Evolutionary conservation across 2,113 vertebrate genomes (phyloP), one percentile per base, ranked within the genome.

Genomic region (Galbula dea): DNA sequence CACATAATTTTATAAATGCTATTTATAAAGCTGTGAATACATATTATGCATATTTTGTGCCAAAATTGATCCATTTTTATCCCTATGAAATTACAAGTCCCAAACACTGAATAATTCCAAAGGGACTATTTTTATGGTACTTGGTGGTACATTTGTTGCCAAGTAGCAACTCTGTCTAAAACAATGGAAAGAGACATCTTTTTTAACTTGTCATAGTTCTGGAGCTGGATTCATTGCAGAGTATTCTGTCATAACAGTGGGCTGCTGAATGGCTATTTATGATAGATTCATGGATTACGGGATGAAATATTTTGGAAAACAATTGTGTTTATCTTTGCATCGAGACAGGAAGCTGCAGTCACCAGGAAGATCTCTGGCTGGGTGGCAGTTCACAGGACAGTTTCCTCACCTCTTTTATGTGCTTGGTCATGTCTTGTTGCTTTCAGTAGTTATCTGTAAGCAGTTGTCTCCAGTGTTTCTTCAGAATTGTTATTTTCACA

Each of bases 61-160:
- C 51, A 91, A 94, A 94, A 80, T 67, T 6, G 72, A 83, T 93
- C 79, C 78, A 80, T 92, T 96, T 95, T 94, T 95, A 92, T 55
- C 58, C 41, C 36, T 80, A 15, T 36, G 79, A 91, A 94, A 94
- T 83, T 39, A 91, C 89, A 95, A 89, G 67, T 94, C 45, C 61
- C 87, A 94, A 94, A 92, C 93, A 94, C 89, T 89, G 82, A 95
- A 94, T 95, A 94, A 96, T 93, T 92, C 88, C 69, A 73, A 34
- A 80, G 84, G 67, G 93, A 65, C 82, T 96, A 94, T 96, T 95
- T 96, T 96, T 95, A 85, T 71, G 87, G 71, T 63, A 88, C 54
- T 91, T 34, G 37, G 62, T 91, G 82, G 63, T 76, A 41, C 68
- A 46, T 91, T 93, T 86, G 95, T 80, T 91, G 93, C 90, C 91